A percentile compares a stretch with the other conserved stretches of the same genome.
Evolutionary conservation across 2,797 vertebrate species (phyloP).

Genomic region (Perdix hodgsoniae): DNA sequence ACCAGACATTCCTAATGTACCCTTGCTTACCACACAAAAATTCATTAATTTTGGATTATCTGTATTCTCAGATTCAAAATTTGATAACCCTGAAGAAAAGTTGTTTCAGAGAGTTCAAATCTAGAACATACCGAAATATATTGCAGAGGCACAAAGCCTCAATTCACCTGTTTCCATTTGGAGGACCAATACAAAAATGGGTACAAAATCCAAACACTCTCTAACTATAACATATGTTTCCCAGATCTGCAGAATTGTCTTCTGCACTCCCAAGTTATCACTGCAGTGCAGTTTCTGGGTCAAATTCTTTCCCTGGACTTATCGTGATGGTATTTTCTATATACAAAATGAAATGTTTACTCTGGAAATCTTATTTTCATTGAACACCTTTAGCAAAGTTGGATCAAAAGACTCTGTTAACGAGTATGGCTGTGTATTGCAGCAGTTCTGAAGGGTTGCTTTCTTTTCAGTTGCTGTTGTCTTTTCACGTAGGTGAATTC

Average conservation of each 20-base stretch:
- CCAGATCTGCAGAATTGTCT: neutral
- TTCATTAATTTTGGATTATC: neutral
- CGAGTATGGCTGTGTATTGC: neutral
- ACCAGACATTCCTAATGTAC: neutral
- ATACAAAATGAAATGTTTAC: neutral
- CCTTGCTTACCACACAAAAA: neutral
- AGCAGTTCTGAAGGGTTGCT: neutral
- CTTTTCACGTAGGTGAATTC: neutral
- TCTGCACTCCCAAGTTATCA: neutral
- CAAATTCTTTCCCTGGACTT: neutral
- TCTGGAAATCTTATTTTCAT: neutral
- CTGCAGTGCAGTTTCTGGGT: neutral
- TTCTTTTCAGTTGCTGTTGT: neutral
- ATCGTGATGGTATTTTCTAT: neutral
- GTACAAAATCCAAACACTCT: neutral
- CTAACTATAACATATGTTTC: neutral
- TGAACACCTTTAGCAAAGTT: neutral
- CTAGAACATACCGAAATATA: neutral
- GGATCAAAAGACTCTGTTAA: neutral
- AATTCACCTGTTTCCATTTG: neutral
- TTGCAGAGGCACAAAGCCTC: neutral
- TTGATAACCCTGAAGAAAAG: neutral
- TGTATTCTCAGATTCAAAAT: neutral
- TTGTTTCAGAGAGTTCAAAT: neutral
- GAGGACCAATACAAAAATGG: neutral